A percentile compares a stretch with the other conserved stretches of the same genome.
These are phyloP conservation scores for Biston betularia DNA, from an alignment of 2,888 invertebrate genomes.

Conservation along the genomic window DNA sequence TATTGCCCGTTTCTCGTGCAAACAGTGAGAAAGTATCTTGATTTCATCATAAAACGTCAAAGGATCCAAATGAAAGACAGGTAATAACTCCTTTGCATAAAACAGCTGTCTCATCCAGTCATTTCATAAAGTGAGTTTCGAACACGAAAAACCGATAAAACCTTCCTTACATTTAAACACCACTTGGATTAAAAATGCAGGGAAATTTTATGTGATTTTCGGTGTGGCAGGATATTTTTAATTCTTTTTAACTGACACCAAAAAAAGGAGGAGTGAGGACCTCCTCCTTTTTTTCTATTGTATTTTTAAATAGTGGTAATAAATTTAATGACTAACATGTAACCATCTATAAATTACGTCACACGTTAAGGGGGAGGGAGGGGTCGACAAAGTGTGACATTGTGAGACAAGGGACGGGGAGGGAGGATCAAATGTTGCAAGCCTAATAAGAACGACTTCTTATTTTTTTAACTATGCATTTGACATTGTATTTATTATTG, in stretches of 20 bases:
- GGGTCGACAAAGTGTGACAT: no score
- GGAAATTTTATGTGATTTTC: background rate
- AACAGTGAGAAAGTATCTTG: conserved; percentile 29
- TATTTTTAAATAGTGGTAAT: no score
- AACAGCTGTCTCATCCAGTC: conserved; percentile 44
- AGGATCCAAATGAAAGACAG: conserved; percentile 40
- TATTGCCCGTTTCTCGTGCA: conserved; percentile 20
- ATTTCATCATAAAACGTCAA: conserved; percentile 35
- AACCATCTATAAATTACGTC: no score
- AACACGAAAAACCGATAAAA: conserved; percentile 50
- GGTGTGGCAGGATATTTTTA: conserved; percentile 2
- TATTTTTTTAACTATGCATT: no score
- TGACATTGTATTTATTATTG: no score
- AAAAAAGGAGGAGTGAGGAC: no score
- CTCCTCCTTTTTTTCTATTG: no score
- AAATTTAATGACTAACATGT: no score
- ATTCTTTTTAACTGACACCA: background rate
- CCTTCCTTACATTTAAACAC: conserved; percentile 44
- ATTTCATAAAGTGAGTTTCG: conserved; percentile 43
- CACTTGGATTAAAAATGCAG: conserved; percentile 34
- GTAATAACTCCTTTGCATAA: conserved; percentile 45
- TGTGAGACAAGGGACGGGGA: no score
- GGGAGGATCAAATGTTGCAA: no score
- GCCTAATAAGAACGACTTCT: background rate
- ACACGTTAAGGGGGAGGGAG: no score